phyloP scores from a whole-genome alignment of 2,113 vertebrate species.

The Lipotes vexillifer region DNA sequence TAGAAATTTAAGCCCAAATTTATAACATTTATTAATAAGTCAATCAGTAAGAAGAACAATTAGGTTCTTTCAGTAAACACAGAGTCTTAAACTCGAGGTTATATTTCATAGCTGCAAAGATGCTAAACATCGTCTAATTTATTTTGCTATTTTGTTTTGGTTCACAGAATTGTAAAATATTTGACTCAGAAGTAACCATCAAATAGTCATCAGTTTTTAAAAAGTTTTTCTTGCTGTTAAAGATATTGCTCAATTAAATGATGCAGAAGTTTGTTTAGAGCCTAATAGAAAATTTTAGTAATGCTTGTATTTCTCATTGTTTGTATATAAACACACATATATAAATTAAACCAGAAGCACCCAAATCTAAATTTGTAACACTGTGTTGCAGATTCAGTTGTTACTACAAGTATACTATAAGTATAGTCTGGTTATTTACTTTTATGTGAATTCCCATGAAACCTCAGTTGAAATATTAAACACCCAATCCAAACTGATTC shows the following conservation, averaged over 20 bases:
- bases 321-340: background rate
- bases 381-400: background rate
- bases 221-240: background rate
- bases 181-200: background rate
- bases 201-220: background rate
- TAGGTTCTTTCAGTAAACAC: background rate
- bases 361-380: background rate
- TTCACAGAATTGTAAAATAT: background rate
- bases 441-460: background rate
- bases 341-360: background rate
- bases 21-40: background rate
- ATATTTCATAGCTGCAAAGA: background rate
- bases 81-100: background rate
- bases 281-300: background rate
- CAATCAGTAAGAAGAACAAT: background rate
- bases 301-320: background rate
- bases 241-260: background rate
- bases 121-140: background rate
- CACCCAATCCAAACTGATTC: background rate
- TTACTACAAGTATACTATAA: background rate
- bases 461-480: background rate
- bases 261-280: background rate
- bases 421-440: background rate
- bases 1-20: background rate
- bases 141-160: background rate